phyloP scores from a whole-genome alignment of 1,140 invertebrate genomes.

The Drosophila elegans region DNA sequence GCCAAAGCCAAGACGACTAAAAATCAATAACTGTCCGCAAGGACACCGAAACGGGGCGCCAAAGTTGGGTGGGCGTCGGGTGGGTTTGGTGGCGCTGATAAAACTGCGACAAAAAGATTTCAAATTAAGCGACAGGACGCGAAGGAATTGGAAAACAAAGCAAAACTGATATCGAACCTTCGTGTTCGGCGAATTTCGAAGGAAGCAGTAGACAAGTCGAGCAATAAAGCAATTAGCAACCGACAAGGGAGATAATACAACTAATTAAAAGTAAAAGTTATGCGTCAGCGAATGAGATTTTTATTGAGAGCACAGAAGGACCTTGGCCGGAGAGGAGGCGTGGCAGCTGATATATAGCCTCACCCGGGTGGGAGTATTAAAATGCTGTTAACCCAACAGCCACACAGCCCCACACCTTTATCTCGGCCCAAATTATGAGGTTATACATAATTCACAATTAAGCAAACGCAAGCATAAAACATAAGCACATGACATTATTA shows the following conservation, averaged over 20 bases:
- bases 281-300: constrained; percentile 82
- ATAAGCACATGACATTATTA: constrained; percentile 76
- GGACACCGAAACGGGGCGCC: constrained; percentile 45
- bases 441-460: constrained; percentile 82
- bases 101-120: constrained; percentile 80
- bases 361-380: constrained; percentile 65
- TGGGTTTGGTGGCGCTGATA: constrained; percentile 54
- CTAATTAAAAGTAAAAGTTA: constrained; percentile 83
- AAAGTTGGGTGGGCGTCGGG: constrained; percentile 7
- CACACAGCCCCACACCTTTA: constrained; percentile 30
- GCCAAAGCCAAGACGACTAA: constrained; percentile 48
- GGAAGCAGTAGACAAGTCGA: constrained; percentile 34
- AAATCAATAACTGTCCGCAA: constrained; percentile 79
- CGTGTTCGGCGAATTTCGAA: constrained; percentile 1
- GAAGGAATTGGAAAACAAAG: constrained; percentile 33
- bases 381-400: constrained; percentile 52
- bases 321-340: constrained; percentile 10
- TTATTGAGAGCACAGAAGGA: constrained; percentile 63
- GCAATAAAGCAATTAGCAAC: constrained; percentile 81
- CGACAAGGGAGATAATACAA: constrained; percentile 82
- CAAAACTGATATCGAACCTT: constrained; percentile 22
- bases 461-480: constrained; percentile 76
- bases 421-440: constrained; percentile 67
- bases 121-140: constrained; percentile 54
- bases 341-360: constrained; percentile 58